phyloP scores from a whole-genome alignment of 1,140 invertebrate genomes.

The Trachelipus rathkii region DNA sequence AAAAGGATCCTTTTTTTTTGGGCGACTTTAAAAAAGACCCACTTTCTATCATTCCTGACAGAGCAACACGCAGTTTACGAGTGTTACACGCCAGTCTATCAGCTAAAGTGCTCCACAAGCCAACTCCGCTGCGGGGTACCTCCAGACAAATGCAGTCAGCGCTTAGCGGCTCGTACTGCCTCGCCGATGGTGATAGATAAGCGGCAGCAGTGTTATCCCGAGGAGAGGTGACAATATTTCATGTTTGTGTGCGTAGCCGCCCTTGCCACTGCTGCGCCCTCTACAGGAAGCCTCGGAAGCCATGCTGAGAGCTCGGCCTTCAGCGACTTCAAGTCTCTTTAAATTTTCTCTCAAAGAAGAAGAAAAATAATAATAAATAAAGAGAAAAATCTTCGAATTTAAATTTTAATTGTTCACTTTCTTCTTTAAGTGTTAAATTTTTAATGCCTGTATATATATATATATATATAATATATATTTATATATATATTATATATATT shows the following conservation, averaged over 20 bases:
- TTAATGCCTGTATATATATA: background rate
- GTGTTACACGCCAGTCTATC: no score
- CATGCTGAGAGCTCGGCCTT: background rate
- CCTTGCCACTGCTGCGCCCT: slow-evolving; percentile 2
- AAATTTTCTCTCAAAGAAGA: background rate
- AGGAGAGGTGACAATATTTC: slow-evolving; percentile 9
- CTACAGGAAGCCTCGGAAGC: background rate
- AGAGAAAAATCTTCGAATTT: no score
- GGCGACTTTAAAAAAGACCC: no score
- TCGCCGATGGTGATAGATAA: slow-evolving; percentile 8
- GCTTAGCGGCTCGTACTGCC: background rate
- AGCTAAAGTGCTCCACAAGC: no score
- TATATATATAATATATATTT: slow-evolving; percentile 11
- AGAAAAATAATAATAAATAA: no score
- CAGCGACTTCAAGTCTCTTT: background rate
- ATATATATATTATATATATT: slow-evolving; percentile 5
- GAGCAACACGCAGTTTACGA: no score
- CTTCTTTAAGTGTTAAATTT: background rate
- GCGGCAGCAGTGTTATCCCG: background rate
- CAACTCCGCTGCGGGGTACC: background rate
- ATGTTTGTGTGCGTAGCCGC: slow-evolving; percentile 8
- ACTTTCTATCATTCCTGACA: no score
- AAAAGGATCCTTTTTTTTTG: no score
- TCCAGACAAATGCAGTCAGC: slow-evolving; percentile 5
- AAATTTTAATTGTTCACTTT: no score